phyloP scores from a whole-genome alignment of 2,113 vertebrate genomes.

The Neogale vison region DNA sequence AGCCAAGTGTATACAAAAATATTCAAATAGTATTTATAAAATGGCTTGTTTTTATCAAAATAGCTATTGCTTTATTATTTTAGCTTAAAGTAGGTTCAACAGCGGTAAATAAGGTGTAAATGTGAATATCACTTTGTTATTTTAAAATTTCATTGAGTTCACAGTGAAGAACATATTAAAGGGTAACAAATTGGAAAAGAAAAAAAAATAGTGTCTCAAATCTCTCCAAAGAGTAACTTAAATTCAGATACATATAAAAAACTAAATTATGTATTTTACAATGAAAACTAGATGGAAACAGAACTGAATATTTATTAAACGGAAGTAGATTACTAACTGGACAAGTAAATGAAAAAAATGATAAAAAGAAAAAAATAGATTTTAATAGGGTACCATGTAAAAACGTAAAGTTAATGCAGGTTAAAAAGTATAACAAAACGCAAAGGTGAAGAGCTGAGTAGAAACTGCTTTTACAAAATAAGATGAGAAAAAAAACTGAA shows the following conservation, averaged over 20 bases:
- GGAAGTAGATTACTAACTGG: neutral
- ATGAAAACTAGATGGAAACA: neutral
- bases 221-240: neutral
- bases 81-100: neutral
- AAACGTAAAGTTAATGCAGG: neutral
- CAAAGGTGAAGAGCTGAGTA: neutral
- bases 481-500: neutral
- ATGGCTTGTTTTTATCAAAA: neutral
- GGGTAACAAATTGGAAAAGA: neutral
- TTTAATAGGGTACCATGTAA: neutral
- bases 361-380: neutral
- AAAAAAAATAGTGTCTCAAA: neutral
- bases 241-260: neutral
- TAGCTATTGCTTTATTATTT: neutral
- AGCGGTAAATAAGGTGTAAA: neutral
- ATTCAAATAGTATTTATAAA: neutral
- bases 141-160: neutral
- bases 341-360: neutral
- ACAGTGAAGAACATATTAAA: neutral
- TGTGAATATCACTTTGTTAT: neutral
- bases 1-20: neutral
- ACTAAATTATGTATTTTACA: neutral
- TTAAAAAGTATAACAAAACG: neutral
- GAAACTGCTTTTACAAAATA: neutral
- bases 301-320: neutral